phyloP scores from a whole-genome alignment of 2,113 vertebrate species.

The Pandion haliaetus region DNA sequence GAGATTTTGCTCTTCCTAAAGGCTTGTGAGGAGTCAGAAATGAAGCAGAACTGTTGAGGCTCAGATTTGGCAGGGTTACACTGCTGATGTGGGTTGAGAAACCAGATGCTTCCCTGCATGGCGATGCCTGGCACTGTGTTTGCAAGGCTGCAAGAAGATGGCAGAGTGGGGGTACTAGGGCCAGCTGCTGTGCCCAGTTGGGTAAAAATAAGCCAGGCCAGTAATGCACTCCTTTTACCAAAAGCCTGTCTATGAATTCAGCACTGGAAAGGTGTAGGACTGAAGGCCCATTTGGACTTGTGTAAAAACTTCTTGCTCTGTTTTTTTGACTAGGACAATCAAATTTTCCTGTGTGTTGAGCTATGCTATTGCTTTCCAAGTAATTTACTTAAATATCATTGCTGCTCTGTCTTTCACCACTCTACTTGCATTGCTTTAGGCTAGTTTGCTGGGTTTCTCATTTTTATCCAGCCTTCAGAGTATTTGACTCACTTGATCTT shows the following conservation, averaged over 20 bases:
- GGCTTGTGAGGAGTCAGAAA: not conserved
- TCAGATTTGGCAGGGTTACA: accelerated
- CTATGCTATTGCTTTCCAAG: not conserved
- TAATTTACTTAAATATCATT: not conserved
- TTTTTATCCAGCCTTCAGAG: not conserved
- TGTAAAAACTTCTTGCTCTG: not conserved
- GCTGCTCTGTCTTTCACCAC: not conserved
- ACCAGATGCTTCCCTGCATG: accelerated
- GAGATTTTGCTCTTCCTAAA: not conserved
- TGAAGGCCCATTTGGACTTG: not conserved
- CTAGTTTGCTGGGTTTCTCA: not conserved
- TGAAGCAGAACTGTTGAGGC: not conserved
- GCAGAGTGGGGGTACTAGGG: not conserved
- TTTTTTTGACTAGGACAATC: not conserved
- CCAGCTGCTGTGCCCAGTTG: not conserved
- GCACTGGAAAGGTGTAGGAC: not conserved
- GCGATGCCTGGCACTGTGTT: not conserved
- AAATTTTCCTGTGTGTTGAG: not conserved
- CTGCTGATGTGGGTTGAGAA: not conserved
- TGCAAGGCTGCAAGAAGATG: not conserved
- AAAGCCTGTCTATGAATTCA: not conserved
- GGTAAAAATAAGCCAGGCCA: not conserved
- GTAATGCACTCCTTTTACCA: not conserved
- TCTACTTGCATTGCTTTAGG: not conserved
- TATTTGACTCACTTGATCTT: not conserved